A percentile compares a stretch with the other conserved stretches of the same genome.
These are phyloP conservation scores for Grammomys dolichurus DNA, from an alignment of 2,113 vertebrate genomes.

Conservation along the genomic window DNA sequence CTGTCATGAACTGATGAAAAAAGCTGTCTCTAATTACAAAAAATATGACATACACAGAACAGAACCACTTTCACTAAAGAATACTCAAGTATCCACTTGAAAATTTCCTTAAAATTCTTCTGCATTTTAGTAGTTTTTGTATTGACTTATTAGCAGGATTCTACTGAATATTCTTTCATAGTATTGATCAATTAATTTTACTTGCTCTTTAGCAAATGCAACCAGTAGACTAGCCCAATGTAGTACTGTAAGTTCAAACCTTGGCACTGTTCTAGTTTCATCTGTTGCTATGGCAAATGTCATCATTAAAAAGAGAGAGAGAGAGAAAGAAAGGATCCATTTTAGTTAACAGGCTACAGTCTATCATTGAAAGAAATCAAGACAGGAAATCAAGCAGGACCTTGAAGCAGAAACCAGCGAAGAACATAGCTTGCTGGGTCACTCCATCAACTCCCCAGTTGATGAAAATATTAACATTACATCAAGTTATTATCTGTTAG, in stretches of 20 bases:
- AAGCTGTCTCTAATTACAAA: background rate
- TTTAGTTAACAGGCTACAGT: background rate
- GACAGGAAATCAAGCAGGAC: background rate
- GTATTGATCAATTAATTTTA: background rate
- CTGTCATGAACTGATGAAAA: background rate
- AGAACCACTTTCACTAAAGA: background rate
- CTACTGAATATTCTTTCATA: background rate
- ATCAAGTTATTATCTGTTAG: conserved; percentile 69
- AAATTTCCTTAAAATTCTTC: background rate
- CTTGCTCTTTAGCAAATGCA: background rate
- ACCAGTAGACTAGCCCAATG: background rate
- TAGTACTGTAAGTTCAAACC: background rate
- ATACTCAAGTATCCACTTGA: background rate
- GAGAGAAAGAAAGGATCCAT: background rate
- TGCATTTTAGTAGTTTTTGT: conserved; percentile 14
- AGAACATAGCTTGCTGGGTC: background rate
- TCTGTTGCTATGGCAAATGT: background rate
- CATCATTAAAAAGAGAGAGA: background rate
- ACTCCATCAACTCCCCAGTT: conserved; percentile 66
- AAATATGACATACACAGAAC: background rate
- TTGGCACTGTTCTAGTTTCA: background rate
- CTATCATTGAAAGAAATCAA: background rate
- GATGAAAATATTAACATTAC: conserved; percentile 64
- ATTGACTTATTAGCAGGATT: background rate
- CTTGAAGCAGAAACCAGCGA: background rate